These are phyloP conservation scores for Vombatus ursinus DNA, from an alignment of 2,113 vertebrate genomes.

Conservation along the genomic window DNA sequence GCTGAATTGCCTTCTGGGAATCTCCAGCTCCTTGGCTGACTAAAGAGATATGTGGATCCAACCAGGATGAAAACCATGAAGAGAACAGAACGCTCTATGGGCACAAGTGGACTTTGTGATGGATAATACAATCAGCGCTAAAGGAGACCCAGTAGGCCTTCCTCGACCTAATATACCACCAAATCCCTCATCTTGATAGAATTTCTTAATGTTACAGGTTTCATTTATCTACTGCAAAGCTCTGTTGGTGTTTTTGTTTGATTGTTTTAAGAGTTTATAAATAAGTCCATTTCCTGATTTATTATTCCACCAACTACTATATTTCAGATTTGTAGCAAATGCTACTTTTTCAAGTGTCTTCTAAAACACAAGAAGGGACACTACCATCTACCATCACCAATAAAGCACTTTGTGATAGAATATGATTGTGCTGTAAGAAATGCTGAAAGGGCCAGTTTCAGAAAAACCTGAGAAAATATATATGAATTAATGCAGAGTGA, in stretches of 20 bases:
- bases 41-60: background rate
- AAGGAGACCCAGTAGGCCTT: background rate
- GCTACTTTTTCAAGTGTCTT: background rate
- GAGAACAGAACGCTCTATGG: background rate
- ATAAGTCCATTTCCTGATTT: slow-evolving; percentile 47
- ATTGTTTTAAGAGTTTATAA: slow-evolving; percentile 16
- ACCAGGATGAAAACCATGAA: background rate
- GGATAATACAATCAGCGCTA: background rate
- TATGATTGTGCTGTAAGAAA: background rate
- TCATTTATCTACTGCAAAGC: background rate
- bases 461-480: background rate
- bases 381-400: background rate
- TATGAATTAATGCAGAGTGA: background rate
- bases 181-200: background rate
- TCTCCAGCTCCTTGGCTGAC: background rate
- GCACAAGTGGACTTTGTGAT: background rate
- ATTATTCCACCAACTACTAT: background rate
- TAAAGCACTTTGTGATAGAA: background rate
- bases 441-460: background rate
- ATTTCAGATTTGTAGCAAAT: slow-evolving; percentile 27
- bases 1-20: background rate
- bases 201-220: background rate
- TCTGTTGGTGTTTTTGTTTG: slow-evolving; percentile 19
- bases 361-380: background rate
- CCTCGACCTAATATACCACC: too few species aligned